These are phyloP conservation scores for Dryoscopus gambensis DNA, from an alignment of 2,113 vertebrate species.

Conservation along the genomic window DNA sequence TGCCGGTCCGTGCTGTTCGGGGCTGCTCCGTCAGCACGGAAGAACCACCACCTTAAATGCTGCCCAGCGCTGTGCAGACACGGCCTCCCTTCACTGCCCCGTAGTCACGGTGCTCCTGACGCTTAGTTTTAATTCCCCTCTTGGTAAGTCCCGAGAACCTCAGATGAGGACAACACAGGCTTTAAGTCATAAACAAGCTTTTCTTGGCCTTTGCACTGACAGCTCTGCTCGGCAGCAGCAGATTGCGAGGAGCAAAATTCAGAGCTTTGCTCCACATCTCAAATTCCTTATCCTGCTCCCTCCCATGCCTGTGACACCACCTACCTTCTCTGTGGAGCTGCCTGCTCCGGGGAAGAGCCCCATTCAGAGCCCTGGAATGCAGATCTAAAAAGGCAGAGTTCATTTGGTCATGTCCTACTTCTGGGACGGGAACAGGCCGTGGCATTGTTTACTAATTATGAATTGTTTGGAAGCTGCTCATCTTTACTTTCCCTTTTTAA, in stretches of 20 bases:
- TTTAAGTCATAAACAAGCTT: neutral
- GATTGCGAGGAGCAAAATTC: neutral
- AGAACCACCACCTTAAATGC: neutral
- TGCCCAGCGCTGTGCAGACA: rapidly evolving
- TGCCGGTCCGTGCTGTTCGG: rapidly evolving
- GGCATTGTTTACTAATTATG: constrained; percentile 18
- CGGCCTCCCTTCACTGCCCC: neutral
- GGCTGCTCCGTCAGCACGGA: rapidly evolving
- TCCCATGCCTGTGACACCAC: neutral
- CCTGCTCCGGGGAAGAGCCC: neutral
- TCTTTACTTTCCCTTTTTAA: neutral
- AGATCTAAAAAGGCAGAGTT: neutral
- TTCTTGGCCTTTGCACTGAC: neutral
- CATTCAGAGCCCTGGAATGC: neutral
- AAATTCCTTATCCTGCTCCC: neutral
- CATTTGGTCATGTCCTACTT: neutral
- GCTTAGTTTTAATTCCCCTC: neutral
- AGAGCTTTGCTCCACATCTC: neutral
- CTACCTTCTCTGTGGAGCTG: neutral
- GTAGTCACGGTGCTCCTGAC: rapidly evolving
- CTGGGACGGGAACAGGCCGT: neutral
- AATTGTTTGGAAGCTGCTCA: neutral
- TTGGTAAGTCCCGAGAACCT: neutral
- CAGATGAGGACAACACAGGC: neutral
- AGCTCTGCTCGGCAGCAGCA: neutral